These are phyloP conservation scores for Momotus momota DNA, from an alignment of 2,797 vertebrate species.

Conservation along the genomic window DNA sequence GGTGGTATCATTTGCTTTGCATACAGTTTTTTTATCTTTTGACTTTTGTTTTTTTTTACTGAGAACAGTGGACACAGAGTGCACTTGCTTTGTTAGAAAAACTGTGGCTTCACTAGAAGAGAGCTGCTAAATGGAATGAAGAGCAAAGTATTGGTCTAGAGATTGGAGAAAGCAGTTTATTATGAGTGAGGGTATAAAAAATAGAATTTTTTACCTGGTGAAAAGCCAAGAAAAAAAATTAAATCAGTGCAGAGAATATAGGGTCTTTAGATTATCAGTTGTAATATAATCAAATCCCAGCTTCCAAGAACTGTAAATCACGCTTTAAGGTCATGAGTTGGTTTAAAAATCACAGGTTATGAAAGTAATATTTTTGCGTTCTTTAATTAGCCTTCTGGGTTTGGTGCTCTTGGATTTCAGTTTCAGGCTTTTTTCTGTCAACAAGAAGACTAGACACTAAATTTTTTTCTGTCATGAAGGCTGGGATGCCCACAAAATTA, in stretches of 20 bases:
- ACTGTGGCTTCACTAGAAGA: neutral
- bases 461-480: neutral
- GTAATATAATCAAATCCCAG: neutral
- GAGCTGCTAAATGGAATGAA: neutral
- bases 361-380: neutral
- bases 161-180: neutral
- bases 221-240: neutral
- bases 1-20: neutral
- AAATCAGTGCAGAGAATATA: neutral
- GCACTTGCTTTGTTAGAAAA: conserved; percentile 1
- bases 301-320: neutral
- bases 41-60: neutral
- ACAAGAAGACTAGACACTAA: neutral
- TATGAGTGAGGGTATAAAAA: neutral
- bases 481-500: neutral
- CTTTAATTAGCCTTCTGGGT: neutral
- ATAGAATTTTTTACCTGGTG: neutral
- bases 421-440: conserved; percentile 9
- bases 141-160: neutral
- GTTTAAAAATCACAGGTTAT: neutral
- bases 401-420: neutral
- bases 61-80: neutral
- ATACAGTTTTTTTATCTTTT: neutral
- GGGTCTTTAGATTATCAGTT: neutral
- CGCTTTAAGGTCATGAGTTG: neutral